Percentiles rank a stretch among this genome's conserved stretches.
Evolutionary conservation across 2,113 vertebrate genomes (phyloP).

Genomic region (Corynorhinus townsendii): DNA sequence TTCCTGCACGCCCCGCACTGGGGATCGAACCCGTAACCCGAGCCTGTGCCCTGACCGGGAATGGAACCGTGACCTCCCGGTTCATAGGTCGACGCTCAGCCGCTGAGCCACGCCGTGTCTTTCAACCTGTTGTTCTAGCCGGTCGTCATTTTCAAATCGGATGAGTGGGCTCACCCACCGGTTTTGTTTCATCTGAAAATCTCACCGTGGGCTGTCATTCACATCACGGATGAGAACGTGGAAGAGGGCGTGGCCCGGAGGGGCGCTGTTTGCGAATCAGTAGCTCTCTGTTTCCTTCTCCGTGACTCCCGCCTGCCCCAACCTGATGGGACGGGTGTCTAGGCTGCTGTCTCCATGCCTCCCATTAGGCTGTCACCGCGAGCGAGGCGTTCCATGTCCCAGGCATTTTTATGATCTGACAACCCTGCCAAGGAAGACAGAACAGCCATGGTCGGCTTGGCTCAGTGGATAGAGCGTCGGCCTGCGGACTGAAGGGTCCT

Average conservation of each 20-base stretch:
- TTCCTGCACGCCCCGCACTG: too few relatives aligned
- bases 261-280: background rate
- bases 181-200: background rate
- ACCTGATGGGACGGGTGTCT: too few relatives aligned
- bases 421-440: background rate
- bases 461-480: too few relatives aligned
- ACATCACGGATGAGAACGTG: background rate
- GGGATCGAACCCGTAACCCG: too few relatives aligned
- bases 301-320: background rate
- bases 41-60: too few relatives aligned
- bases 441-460: background rate
- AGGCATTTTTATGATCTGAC: background rate
- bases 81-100: too few relatives aligned
- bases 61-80: too few relatives aligned
- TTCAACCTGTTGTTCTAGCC: background rate
- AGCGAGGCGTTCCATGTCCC: too few relatives aligned
- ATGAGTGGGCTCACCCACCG: rapidly evolving
- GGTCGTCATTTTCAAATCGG: background rate
- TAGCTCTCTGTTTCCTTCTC: background rate
- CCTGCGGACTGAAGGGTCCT: too few relatives aligned
- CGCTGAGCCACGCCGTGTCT: background rate
- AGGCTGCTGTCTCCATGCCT: background rate
- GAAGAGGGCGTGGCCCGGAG: too few relatives aligned
- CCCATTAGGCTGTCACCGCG: background rate
- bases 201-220: background rate